Evolutionary conservation across 2,888 invertebrate genomes (phyloP), one percentile per base, ranked within the genome.

Genomic region (Leucophenga maculata): DNA sequence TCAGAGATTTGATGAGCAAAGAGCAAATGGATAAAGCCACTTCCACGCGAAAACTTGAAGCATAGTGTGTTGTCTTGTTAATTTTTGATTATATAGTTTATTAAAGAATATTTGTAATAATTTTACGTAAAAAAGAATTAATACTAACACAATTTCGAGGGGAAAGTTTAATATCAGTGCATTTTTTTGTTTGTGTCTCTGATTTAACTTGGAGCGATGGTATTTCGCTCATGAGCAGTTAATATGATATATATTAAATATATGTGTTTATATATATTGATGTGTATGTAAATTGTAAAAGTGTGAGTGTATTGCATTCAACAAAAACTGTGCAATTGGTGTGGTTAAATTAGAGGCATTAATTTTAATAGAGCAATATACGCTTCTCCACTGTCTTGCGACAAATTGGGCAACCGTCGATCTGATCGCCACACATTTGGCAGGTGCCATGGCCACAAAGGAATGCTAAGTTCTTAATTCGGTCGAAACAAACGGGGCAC

Each of bases 391-490:
- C 97, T 70, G 95, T 93, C 90, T 98, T 98, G 80, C 98, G 93
- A 88, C 98, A 99, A 87, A 99, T 98, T 44, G 98, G 98, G 87
- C 98, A 99, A 84, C 98, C 98, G 72, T 94, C 93, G 93, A 98
- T 97, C 84, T 97, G 94, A 91, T 99, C 98, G 39, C 98, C 98
- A 89, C 98, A 99, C 95, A 97, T 96, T 90, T 98, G 98, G 88
- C 98, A 98, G 75, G 97, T 95, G 77, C 98, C 98, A 89, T 99
- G 98, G 6, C 98, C 98, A 89, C 98, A 98, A 57, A 98, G 91
- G 91, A 98, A 98, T 81, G 98, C 97, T 97, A 99, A 98, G 90
- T 99, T 98, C 90, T 98, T 98, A 84, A 98, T 91, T 44, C 98
- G 94, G 90, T 99, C 98, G 90, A 99, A 91, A 89, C 98, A 99